Evolutionary conservation across 2,113 vertebrate genomes (phyloP).

Genomic region (Heterocephalus glaber): DNA sequence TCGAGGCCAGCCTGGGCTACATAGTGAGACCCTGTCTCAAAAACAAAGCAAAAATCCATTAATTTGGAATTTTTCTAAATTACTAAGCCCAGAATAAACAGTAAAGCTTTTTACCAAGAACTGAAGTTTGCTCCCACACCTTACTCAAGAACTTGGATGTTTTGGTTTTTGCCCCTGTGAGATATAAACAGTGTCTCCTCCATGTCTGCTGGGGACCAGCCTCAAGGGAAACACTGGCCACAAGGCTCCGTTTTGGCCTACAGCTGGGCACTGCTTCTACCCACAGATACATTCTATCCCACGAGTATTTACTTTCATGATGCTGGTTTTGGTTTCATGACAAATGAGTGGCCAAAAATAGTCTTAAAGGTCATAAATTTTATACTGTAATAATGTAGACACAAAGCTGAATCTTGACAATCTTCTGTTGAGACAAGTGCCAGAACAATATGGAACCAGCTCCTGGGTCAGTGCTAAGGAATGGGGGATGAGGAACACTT

Average conservation of each 20-base stretch:
- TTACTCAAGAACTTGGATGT: neutral
- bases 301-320: neutral
- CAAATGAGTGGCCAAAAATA: neutral
- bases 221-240: neutral
- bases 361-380: neutral
- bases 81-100: neutral
- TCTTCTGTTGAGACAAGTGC: neutral
- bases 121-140: neutral
- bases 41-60: neutral
- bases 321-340: neutral
- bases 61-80: constrained; percentile 28
- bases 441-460: neutral
- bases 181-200: constrained; percentile 42
- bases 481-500: neutral
- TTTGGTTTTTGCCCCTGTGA: constrained; percentile 50
- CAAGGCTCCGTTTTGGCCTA: neutral
- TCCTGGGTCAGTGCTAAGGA: neutral
- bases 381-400: neutral
- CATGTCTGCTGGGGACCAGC: neutral
- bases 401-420: neutral
- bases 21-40: too few relatives aligned
- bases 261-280: neutral
- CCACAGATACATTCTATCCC: neutral
- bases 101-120: neutral
- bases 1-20: too few relatives aligned